phyloP scores from a whole-genome alignment of 2,113 vertebrate genomes.

The Lichenostomus cassidix region DNA sequence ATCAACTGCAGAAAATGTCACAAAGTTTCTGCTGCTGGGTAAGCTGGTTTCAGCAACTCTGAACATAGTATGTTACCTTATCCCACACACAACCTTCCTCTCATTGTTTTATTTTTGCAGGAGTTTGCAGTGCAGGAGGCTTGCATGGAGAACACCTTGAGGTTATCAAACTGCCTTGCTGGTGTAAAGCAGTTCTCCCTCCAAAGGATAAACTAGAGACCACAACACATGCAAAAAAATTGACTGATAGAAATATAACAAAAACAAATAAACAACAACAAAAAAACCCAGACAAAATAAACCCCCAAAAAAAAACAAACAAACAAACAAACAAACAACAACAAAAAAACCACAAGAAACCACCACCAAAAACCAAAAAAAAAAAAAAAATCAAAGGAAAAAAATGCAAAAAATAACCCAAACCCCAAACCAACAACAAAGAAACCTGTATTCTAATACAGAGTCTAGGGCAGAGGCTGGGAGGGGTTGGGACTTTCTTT shows the following conservation, averaged over 20 bases:
- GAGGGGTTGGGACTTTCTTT: not conserved
- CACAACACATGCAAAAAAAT: not conserved
- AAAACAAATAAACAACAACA: not conserved
- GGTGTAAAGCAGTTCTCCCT: not conserved
- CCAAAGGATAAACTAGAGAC: not conserved
- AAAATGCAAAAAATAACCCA: not conserved
- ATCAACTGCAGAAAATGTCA: not conserved
- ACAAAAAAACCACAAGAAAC: not conserved
- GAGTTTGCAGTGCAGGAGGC: not conserved
- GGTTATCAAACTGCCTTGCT: not conserved
- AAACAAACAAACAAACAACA: too few relatives aligned
- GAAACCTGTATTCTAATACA: not conserved
- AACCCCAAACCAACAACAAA: not conserved
- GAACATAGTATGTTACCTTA: not conserved
- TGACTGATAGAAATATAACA: not conserved
- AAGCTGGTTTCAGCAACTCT: not conserved
- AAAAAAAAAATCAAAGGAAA: too few relatives aligned
- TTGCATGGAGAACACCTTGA: accelerated
- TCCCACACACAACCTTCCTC: not conserved
- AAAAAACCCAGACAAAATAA: not conserved
- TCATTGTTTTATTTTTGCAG: not conserved
- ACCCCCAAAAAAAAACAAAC: too few relatives aligned
- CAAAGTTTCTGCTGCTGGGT: not conserved
- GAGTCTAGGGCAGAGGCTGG: not conserved
- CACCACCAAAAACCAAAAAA: too few relatives aligned